Base-by-base conservation (phyloP, 2,113 vertebrate species). In the Sinocyclocheilus rhinocerous region DNA sequence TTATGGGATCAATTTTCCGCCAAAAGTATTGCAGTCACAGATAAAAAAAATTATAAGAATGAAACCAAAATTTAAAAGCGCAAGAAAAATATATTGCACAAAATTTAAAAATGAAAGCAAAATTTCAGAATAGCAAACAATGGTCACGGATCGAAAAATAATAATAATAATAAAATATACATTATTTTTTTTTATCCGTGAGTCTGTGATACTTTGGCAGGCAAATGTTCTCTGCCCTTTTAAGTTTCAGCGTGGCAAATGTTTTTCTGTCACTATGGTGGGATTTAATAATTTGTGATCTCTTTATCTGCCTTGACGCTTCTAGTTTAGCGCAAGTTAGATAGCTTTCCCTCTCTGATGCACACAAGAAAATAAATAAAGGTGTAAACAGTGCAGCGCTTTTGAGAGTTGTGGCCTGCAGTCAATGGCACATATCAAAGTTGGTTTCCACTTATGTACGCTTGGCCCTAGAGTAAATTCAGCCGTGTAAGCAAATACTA, bases 401-500 rank as follows among this genome's bases (percentile, higher is more conserved):
- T 85, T 78, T 57, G 13, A 81, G 29, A 52, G 45, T 22, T 55
- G 36, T 78, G 29, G 57, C 75, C 61, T 63, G 42, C 24, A 26
- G 84, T 42, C 24, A n/a, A 75, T 77, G 39, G 20, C 52, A 33
- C 29, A 73, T 83, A 86, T 88, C 80, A 84, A 76, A 78, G 75
- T 57, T 48, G 45, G 45, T 12, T 48, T 48, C 45, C 45, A 48
- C 45, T 48, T 48, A 48, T 57, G 26, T 39, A 24, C 24, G 36
- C 61, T 33, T 61, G 61, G 70, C 78, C 73, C 52, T 45, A 8
- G 67, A 77, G 50, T 33, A 81, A 88, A 84, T 84, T 84, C 57
- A 84, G 87, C 81, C 29, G 63, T 42, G 85, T 81, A 81, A 84
- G 89, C 77, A 78, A 86, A 84, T 76, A 33, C 57, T 81, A 81